phyloP scores from a whole-genome alignment of 2,113 vertebrate species.

The Oceanodroma tethys region DNA sequence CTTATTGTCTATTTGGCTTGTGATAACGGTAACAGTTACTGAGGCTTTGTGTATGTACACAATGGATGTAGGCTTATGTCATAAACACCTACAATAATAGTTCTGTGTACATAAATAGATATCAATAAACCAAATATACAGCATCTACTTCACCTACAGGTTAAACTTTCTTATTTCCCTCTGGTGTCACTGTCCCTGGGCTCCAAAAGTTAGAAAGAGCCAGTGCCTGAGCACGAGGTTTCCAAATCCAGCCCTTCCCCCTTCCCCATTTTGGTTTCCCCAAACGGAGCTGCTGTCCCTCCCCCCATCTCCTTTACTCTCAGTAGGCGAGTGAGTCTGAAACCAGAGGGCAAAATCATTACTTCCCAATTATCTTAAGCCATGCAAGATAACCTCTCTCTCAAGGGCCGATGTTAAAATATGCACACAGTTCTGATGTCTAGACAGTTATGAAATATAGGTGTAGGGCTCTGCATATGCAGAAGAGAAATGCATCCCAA shows the following conservation, averaged over 20 bases:
- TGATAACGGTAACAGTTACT: slow-evolving; percentile 30
- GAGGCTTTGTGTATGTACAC: background rate
- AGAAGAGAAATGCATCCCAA: slow-evolving; percentile 69
- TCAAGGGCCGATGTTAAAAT: slow-evolving; percentile 69
- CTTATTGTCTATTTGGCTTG: background rate
- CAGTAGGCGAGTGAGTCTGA: slow-evolving; percentile 21
- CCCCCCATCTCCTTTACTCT: slow-evolving; percentile 19
- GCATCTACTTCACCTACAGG: background rate
- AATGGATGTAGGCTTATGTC: background rate
- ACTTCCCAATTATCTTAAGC: slow-evolving; percentile 74
- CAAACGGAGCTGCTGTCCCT: slow-evolving; percentile 31
- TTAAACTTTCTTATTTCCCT: slow-evolving; percentile 38
- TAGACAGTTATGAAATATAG: slow-evolving; percentile 76
- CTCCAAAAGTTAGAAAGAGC: slow-evolving; percentile 37
- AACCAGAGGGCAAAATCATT: slow-evolving; percentile 75
- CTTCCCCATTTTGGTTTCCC: slow-evolving; percentile 18
- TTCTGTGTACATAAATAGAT: background rate
- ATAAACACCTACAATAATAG: background rate
- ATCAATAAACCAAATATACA: background rate
- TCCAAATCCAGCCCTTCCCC: slow-evolving; percentile 28
- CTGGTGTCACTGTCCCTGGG: slow-evolving; percentile 1
- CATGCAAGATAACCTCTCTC: slow-evolving; percentile 68
- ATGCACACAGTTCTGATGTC: slow-evolving; percentile 55
- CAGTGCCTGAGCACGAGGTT: slow-evolving; percentile 20
- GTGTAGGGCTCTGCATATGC: slow-evolving; percentile 32